phyloP scores from a whole-genome alignment of 2,113 vertebrate genomes.

The Menidia beryllina region DNA sequence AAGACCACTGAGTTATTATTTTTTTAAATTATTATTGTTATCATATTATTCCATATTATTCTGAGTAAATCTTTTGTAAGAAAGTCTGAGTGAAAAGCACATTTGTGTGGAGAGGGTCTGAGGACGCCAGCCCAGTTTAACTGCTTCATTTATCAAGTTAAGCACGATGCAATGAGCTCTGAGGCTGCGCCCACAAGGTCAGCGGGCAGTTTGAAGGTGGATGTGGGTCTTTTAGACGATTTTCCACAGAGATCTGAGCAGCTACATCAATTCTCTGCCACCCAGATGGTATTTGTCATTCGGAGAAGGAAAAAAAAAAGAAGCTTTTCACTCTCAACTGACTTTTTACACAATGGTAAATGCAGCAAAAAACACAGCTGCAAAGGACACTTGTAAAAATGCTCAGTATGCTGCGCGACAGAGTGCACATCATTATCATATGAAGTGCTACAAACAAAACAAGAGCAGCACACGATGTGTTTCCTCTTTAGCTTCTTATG shows the following conservation, averaged over 20 bases:
- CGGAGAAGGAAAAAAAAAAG: slow-evolving; percentile 28
- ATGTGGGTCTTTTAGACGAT: slow-evolving; percentile 44
- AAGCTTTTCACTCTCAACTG: slow-evolving; percentile 5
- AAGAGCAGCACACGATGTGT: not conserved
- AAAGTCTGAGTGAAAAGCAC: not conserved
- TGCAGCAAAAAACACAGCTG: not conserved
- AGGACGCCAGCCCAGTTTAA: slow-evolving; percentile 21
- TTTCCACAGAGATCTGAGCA: slow-evolving; percentile 42
- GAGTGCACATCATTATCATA: too few relatives aligned
- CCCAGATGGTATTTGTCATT: slow-evolving; percentile 29
- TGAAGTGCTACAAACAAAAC: not conserved
- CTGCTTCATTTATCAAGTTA: slow-evolving; percentile 51
- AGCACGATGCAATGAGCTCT: slow-evolving; percentile 58
- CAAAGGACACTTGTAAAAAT: too few relatives aligned
- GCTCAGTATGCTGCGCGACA: too few relatives aligned
- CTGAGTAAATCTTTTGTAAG: not conserved
- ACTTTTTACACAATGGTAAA: slow-evolving; percentile 2
- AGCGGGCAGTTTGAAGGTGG: slow-evolving; percentile 40
- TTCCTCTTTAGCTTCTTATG: not conserved
- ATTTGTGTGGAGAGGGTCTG: not conserved
- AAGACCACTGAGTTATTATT: too few relatives aligned
- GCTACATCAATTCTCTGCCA: slow-evolving; percentile 34
- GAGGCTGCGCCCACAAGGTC: slow-evolving; percentile 58
- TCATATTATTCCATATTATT: not conserved
- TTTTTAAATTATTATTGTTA: too few relatives aligned